These are phyloP conservation scores for Drosophila peninsularis DNA, from an alignment of 2,888 invertebrate genomes.

Conservation along the genomic window DNA sequence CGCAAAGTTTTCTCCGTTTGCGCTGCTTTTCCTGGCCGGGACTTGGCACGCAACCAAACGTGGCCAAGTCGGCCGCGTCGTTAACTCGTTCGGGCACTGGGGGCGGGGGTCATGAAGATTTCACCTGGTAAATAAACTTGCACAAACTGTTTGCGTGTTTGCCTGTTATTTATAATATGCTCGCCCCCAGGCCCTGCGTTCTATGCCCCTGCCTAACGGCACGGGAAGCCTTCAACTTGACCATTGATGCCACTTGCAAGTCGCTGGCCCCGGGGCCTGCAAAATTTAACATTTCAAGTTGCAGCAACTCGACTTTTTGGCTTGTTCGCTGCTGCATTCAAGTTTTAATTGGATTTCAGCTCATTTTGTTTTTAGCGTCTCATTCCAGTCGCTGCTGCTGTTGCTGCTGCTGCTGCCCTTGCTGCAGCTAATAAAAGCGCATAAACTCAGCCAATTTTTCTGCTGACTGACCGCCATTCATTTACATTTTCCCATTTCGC, in stretches of 20 bases:
- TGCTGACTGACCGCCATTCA: conserved; percentile 54
- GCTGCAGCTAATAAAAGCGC: conserved; percentile 39
- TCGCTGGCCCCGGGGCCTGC: conserved; percentile 4
- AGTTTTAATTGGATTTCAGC: conserved; percentile 75
- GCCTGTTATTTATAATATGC: conserved; percentile 72
- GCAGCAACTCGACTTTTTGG: conserved; percentile 53
- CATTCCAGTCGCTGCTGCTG: conserved; percentile 14
- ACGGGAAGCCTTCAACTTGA: conserved; percentile 65
- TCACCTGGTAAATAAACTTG: conserved; percentile 67
- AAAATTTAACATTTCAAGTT: conserved; percentile 53
- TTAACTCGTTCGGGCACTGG: conserved; percentile 62
- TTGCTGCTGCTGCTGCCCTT: background rate
- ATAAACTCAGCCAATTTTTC: conserved; percentile 63
- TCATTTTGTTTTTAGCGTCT: conserved; percentile 44
- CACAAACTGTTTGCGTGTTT: conserved; percentile 74
- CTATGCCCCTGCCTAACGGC: conserved; percentile 13
- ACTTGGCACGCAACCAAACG: conserved; percentile 59
- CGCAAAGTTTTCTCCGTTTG: conserved; percentile 32
- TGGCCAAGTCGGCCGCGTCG: conserved; percentile 39
- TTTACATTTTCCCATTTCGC: conserved; percentile 55
- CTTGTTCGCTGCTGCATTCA: conserved; percentile 46
- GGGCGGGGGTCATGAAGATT: conserved; percentile 29
- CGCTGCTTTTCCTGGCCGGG: conserved; percentile 8
- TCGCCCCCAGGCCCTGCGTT: conserved; percentile 16
- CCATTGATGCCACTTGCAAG: conserved; percentile 37